These are phyloP conservation scores for Paramormyrops kingsleyae DNA, from an alignment of 2,113 vertebrate species.

Conservation along the genomic window DNA sequence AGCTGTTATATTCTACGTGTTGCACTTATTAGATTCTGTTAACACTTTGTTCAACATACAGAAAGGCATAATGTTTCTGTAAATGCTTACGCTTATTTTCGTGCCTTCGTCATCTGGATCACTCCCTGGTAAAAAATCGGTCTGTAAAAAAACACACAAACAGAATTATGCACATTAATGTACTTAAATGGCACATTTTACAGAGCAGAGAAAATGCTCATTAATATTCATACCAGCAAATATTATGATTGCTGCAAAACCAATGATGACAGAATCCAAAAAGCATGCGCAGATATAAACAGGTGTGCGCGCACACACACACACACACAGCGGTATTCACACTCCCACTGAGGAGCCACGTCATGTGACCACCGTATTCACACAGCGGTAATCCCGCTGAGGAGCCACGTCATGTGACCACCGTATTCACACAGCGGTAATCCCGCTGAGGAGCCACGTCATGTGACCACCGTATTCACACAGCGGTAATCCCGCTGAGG, in stretches of 20 bases:
- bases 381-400: no score
- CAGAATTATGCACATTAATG: background rate
- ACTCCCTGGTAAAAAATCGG: conserved; percentile 17
- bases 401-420: no score
- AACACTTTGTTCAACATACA: background rate
- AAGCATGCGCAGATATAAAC: background rate
- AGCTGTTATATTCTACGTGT: background rate
- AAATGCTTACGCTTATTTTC: conserved; percentile 27
- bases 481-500: no score
- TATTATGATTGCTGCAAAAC: background rate
- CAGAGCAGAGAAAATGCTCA: background rate
- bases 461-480: no score
- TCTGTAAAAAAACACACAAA: background rate
- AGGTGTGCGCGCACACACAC: no score
- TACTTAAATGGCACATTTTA: background rate
- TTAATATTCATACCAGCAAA: background rate
- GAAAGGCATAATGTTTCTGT: background rate
- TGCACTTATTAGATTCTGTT: background rate
- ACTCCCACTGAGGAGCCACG: no score
- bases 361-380: no score
- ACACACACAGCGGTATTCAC: no score
- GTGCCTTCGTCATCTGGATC: conserved; percentile 27
- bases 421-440: no score
- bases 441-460: no score
- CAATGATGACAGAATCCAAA: background rate